phyloP scores from a whole-genome alignment of 2,888 invertebrate genomes.

The Lithophane semibrunnea region DNA sequence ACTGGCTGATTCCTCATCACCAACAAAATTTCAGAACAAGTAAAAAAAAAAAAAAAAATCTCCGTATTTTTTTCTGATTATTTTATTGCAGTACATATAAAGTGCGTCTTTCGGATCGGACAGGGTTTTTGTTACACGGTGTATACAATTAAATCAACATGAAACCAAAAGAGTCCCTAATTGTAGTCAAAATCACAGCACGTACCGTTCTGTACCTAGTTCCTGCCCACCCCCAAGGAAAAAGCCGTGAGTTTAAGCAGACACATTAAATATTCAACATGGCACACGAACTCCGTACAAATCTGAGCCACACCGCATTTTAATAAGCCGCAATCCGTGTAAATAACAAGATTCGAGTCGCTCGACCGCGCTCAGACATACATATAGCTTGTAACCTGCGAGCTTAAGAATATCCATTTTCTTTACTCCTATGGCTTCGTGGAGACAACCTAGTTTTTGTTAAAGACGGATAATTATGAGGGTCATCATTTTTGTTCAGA shows the following conservation, averaged over 20 bases:
- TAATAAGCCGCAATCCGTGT: constrained; percentile 51
- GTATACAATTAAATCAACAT: neutral
- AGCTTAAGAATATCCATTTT: constrained; percentile 59
- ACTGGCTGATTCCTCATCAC: neutral
- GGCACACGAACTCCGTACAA: constrained; percentile 20
- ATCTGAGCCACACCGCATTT: constrained; percentile 28
- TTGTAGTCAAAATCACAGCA: neutral
- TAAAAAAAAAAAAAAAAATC: too few species aligned
- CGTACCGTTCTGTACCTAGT: neutral
- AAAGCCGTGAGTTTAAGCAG: neutral
- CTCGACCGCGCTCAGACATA: constrained; percentile 42
- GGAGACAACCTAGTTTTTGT: constrained; percentile 56
- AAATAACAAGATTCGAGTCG: constrained; percentile 60
- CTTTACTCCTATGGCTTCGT: constrained; percentile 55
- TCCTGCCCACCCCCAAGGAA: neutral
- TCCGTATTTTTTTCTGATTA: too few species aligned
- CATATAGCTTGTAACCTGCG: constrained; percentile 23
- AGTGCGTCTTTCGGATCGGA: too few species aligned
- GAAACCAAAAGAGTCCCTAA: neutral
- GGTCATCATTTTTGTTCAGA: constrained; percentile 1
- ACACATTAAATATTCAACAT: constrained; percentile 43
- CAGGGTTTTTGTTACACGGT: too few species aligned
- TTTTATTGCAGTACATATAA: too few species aligned
- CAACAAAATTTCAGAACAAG: neutral
- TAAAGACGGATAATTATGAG: constrained; percentile 2